Base-by-base conservation (phyloP, 2,113 vertebrate genomes). In the Anhinga rufa region DNA sequence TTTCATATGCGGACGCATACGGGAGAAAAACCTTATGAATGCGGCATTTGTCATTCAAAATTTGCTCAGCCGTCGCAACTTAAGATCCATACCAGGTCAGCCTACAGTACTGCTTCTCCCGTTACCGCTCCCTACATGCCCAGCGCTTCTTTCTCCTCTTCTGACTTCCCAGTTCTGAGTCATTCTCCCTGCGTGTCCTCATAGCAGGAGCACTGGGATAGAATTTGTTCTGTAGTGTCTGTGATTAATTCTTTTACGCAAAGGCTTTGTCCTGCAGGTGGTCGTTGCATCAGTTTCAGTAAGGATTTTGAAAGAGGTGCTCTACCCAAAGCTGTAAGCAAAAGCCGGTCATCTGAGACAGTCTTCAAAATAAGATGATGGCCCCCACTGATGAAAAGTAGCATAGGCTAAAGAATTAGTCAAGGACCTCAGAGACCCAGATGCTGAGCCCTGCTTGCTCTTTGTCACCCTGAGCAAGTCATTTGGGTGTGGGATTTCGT, bases 61-160 rank as follows among this genome's bases (percentile, higher is more conserved):
- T 98, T 98, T 44, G 94, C 97, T n/a, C 98, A 98, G 79, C 97
- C 97, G 0, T 98, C 97, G 2, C 98, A 98, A n/a, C 97, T 98
- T 34, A 98, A 98, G 93, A 96, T 98, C 86, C 98, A 98, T 7
- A 97, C 96, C 91, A 98, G 97, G 98, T 97, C 90, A 97, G 97
- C 17, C 40, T 52, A 5, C 11, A 2, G 48, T 12, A 22, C 31
- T 31, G 57, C 69, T 32, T 32, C 49, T 83, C 38, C 54, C 12
- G 0, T 64, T 75, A n/a, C 44, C 14, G 0, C 38, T 49, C 49
- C 82, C 60, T 38, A 51, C 76, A 10, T 69, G 75, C 48, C 22
- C 10, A 2, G 52, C 42, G 2, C 54, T 21, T 28, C 21, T 29
- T 68, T 70, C 31, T 54, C 71, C 60, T 68, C n/a, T n/a, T 48